Percentiles rank a stretch among this genome's conserved stretches.
phyloP scores from a whole-genome alignment of 2,113 vertebrate genomes.

The Alexandromys fortis region DNA sequence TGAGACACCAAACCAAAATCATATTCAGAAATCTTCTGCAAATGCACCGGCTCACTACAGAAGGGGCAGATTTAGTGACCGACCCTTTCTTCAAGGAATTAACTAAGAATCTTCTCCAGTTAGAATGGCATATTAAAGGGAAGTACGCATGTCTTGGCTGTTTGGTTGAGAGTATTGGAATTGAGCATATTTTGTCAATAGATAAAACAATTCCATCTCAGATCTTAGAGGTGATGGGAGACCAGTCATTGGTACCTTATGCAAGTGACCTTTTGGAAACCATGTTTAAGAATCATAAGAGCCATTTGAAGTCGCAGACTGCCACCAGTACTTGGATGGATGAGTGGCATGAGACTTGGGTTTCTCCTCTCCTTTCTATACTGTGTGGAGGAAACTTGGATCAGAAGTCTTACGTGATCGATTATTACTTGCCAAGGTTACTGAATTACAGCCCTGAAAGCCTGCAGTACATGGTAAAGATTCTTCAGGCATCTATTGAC shows the following conservation, averaged over 20 bases:
- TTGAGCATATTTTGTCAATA: constrained; percentile 87
- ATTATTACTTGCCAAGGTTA: constrained; percentile 95
- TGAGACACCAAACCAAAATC: constrained; percentile 93
- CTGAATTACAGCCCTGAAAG: constrained; percentile 93
- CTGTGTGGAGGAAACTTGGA: constrained; percentile 91
- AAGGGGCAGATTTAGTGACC: constrained; percentile 18
- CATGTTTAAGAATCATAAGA: constrained; percentile 94
- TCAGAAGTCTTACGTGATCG: constrained; percentile 94
- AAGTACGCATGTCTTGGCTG: constrained; percentile 92
- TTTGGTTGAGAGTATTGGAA: constrained; percentile 92
- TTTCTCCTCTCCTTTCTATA: constrained; percentile 91
- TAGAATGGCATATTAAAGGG: constrained; percentile 97
- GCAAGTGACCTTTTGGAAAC: constrained; percentile 95
- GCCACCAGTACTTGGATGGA: constrained; percentile 86
- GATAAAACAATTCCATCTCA: constrained; percentile 89
- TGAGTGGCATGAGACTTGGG: constrained; percentile 93
- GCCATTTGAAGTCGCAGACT: constrained; percentile 82
- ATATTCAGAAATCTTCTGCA: constrained; percentile 94
- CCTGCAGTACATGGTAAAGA: constrained; percentile 92
- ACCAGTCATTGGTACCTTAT: constrained; percentile 94
- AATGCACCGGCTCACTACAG: constrained; percentile 86
- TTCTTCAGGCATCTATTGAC: constrained; percentile 89
- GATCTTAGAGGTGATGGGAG: constrained; percentile 92
- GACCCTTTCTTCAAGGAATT: constrained; percentile 89
- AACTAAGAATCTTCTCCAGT: constrained; percentile 87